Percentiles rank a stretch among this genome's conserved stretches.
Evolutionary conservation across 2,113 vertebrate genomes (phyloP).

Genomic region (Desmodus rotundus): DNA sequence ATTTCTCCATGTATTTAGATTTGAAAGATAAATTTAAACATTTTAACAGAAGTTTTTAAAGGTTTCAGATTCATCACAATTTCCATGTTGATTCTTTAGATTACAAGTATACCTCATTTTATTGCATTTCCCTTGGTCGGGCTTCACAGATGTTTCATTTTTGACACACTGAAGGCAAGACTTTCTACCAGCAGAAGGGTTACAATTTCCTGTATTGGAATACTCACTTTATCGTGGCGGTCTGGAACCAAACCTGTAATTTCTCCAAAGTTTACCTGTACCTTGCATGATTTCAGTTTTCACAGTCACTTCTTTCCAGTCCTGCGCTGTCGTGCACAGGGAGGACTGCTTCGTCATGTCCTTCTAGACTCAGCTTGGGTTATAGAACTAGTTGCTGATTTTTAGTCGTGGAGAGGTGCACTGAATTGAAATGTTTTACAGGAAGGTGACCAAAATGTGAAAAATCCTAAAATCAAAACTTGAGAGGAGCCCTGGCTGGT

Average conservation of each 20-base stretch:
- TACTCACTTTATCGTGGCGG: not conserved
- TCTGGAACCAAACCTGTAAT: not conserved
- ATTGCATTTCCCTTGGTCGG: not conserved
- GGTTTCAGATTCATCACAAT: not conserved
- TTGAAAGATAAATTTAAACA: not conserved
- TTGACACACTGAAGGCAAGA: not conserved
- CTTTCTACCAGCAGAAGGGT: not conserved
- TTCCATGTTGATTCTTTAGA: not conserved
- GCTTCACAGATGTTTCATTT: not conserved
- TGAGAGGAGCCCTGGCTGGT: not conserved
- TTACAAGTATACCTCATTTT: not conserved
- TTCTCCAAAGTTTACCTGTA: not conserved
- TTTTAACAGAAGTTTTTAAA: conserved; percentile 4
- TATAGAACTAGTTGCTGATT: not conserved
- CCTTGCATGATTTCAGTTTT: not conserved
- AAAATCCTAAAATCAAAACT: not conserved
- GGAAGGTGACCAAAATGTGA: not conserved
- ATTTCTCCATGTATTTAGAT: not conserved
- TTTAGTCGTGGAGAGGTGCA: not conserved
- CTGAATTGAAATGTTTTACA: not conserved
- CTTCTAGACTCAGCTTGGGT: not conserved
- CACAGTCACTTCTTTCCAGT: not conserved
- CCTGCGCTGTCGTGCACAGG: not conserved
- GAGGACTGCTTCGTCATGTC: not conserved
- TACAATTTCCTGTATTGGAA: not conserved